Percentiles rank a stretch among this genome's conserved stretches.
Evolutionary conservation across 2,113 vertebrate species (phyloP).

Genomic region (Odontesthes bonariensis): DNA sequence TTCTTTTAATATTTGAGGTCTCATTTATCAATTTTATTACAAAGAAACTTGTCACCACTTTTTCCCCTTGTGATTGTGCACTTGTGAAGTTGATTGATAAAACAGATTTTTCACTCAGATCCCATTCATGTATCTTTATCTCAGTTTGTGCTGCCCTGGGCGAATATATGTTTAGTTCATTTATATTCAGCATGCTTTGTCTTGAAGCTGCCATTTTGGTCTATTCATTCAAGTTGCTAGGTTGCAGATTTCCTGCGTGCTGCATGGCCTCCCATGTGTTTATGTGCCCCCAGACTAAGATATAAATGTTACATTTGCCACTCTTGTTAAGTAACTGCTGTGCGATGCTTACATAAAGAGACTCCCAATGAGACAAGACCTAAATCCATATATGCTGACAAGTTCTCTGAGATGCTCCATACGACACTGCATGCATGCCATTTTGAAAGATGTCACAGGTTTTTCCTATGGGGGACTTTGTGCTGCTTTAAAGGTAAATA

Average conservation of each 20-base stretch:
- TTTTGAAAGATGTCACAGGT: not conserved
- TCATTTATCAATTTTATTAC: conserved; percentile 3
- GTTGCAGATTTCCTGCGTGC: conserved; percentile 3
- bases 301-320: not conserved
- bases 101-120: not conserved
- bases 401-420: not conserved
- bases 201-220: not conserved
- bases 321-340: conserved; percentile 10
- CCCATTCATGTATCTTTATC: not conserved
- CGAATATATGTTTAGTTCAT: not conserved
- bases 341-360: not conserved
- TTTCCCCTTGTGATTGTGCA: not conserved
- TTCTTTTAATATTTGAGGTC: not conserved
- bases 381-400: not conserved
- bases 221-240: not conserved
- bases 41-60: not conserved
- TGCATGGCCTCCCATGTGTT: not conserved
- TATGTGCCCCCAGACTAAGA: not conserved
- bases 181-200: not conserved
- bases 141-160: not conserved
- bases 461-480: too few species aligned
- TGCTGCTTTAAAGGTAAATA: too few species aligned
- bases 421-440: not conserved
- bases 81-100: not conserved
- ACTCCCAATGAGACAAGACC: not conserved